A percentile compares a stretch with the other conserved stretches of the same genome.
These are phyloP conservation scores for Hydrotaea cyrtoneurina DNA, from an alignment of 2,888 invertebrate species.

Conservation along the genomic window DNA sequence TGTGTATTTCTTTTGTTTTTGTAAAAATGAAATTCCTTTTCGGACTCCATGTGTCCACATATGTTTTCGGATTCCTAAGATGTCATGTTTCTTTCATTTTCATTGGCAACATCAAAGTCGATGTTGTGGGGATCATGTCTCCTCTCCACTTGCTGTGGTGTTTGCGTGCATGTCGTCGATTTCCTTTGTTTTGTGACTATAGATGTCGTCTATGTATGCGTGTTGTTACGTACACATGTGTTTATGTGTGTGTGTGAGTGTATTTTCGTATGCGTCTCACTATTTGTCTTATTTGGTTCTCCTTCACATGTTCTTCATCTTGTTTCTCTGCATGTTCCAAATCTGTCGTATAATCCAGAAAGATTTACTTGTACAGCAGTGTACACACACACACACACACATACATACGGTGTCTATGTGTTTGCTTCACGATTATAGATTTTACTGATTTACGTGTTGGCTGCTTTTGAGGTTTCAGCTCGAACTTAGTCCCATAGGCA, in stretches of 20 bases:
- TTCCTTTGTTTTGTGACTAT: too few relatives aligned
- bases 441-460: slow-evolving; percentile 56
- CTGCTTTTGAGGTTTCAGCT: slow-evolving; percentile 44
- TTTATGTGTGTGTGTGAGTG: neutral
- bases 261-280: neutral
- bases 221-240: neutral
- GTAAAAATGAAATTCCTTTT: too few relatives aligned
- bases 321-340: neutral
- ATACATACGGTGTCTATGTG: neutral
- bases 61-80: too few relatives aligned
- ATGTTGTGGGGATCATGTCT: too few relatives aligned
- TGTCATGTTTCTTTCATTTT: too few relatives aligned
- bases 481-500: neutral
- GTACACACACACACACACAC: neutral
- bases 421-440: slow-evolving; percentile 47
- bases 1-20: too few relatives aligned
- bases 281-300: neutral
- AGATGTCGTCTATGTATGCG: neutral
- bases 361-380: neutral
- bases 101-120: too few relatives aligned
- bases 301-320: neutral
- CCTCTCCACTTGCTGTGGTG: too few relatives aligned
- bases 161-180: too few relatives aligned
- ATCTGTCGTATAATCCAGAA: slow-evolving; percentile 4
- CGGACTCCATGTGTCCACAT: too few relatives aligned